phyloP scores from a whole-genome alignment of 2,113 vertebrate species.

The Channa maculata region DNA sequence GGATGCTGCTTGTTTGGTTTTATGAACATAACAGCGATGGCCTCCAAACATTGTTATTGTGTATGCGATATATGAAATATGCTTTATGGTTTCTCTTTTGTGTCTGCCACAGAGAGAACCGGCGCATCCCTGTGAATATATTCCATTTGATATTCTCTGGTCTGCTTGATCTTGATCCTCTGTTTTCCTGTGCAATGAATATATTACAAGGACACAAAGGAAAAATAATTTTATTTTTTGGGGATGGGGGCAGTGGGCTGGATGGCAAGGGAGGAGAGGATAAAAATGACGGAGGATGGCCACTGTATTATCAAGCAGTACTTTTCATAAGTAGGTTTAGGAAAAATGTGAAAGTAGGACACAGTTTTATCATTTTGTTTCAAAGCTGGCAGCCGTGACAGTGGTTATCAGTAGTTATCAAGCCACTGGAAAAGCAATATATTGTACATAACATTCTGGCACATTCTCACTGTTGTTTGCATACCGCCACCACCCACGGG shows the following conservation, averaged over 20 bases:
- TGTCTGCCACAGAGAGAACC: slow-evolving; percentile 47
- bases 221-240: slow-evolving; percentile 60
- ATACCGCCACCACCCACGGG: slow-evolving; percentile 1
- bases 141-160: slow-evolving; percentile 77
- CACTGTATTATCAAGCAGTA: slow-evolving; percentile 45
- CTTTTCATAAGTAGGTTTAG: slow-evolving; percentile 61
- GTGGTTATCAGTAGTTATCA: slow-evolving; percentile 35
- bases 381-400: slow-evolving; percentile 46
- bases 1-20: background rate
- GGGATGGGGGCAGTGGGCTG: slow-evolving; percentile 13
- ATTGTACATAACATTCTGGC: background rate
- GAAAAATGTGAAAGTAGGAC: slow-evolving; percentile 60
- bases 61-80: slow-evolving; percentile 52
- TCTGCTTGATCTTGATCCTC: slow-evolving; percentile 70
- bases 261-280: slow-evolving; percentile 25
- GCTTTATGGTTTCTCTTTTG: slow-evolving; percentile 12
- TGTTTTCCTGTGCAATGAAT: slow-evolving; percentile 71
- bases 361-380: slow-evolving; percentile 51
- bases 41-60: slow-evolving; percentile 25
- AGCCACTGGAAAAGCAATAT: slow-evolving; percentile 15
- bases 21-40: background rate
- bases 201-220: slow-evolving; percentile 72
- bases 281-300: slow-evolving; percentile 58
- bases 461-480: slow-evolving; percentile 13
- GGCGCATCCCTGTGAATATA: slow-evolving; percentile 71